Evolutionary conservation across 2,113 vertebrate species (phyloP), one percentile per base, ranked within the genome.

Genomic region (Anser cygnoides): DNA sequence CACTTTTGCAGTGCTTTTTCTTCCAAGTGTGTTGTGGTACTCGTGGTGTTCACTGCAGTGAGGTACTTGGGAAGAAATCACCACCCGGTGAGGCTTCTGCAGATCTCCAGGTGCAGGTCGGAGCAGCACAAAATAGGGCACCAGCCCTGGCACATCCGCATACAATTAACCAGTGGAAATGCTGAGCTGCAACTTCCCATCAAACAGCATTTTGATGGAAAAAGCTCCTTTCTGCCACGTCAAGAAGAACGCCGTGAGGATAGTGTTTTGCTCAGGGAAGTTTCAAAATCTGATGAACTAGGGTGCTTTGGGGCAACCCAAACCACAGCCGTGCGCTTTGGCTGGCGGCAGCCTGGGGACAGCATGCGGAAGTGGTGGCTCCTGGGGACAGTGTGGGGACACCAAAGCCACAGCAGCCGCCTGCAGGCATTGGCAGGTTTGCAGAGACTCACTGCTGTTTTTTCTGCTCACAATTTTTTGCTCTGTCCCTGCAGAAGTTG

Each of bases 1-100:
- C 0, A 1, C 9, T 6, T 15, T 26, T 26, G 18, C 2, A 7
- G 16, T 2, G 33, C 13, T 39, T 28, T 46, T 0, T 0, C 22
- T 59, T 52, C 58, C 5, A n/a, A 44, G 11, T n/a, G 44, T 41
- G 37, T 35, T 70, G 50, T 0, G 0, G 37, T 14, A 11, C 52
- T 72, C 3, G 0, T 28, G 37, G 43, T 11, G 3, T 33, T 80
- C n/a, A 9, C 49, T 52, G 62, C 39, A 57, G 41, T 5, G 57
- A 50, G 29, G 10, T 2, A 55, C 13, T 8, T 22, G 43, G 55
- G 20, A 39, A 55, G 62, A 52, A 57, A 57, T 10, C 50, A 58
- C 25, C 57, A 4, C 1, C 44, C 19, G 20, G n/a, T 49, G 73
- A 37, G 44, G 39, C 21, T 57, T 79, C 39, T 86, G 63, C 44